Percentiles rank a stretch among this genome's conserved stretches.
Evolutionary conservation across 2,888 invertebrate species (phyloP).

Genomic region (Macrosiphum euphorbiae): DNA sequence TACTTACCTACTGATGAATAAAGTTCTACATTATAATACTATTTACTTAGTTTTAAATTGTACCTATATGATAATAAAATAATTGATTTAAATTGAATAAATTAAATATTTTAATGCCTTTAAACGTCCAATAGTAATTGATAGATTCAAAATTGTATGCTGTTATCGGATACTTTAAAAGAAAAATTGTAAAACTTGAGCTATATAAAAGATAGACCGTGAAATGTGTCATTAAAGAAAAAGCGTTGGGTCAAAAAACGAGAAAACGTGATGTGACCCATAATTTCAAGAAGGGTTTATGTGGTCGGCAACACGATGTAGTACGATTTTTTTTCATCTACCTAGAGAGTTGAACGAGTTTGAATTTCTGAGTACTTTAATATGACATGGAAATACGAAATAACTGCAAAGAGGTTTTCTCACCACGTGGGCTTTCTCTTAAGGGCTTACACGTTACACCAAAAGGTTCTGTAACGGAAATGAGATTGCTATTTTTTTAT

Average conservation of each 20-base stretch:
- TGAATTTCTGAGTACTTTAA: conserved; percentile 43
- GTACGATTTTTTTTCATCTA: not conserved
- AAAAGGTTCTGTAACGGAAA: conserved; percentile 24
- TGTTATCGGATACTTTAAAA: not conserved
- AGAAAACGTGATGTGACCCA: conserved; percentile 50
- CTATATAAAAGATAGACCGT: not conserved
- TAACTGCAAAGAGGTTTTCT: conserved; percentile 43
- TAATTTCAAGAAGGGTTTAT: conserved; percentile 40
- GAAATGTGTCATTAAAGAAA: not conserved
- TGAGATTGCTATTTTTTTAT: conserved; percentile 11
- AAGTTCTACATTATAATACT: not conserved
- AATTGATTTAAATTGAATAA: not conserved
- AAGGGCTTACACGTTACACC: not conserved
- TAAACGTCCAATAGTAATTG: not conserved
- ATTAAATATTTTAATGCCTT: not conserved
- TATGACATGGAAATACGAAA: conserved; percentile 37
- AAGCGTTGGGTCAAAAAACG: not conserved
- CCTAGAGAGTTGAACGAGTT: conserved; percentile 52
- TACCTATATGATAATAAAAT: no score
- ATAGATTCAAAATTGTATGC: not conserved
- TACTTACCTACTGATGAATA: not conserved
- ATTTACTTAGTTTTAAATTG: not conserved
- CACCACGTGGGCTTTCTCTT: not conserved
- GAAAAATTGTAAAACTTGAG: not conserved
- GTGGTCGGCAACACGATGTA: conserved; percentile 17